Evolutionary conservation across 2,113 vertebrate species (phyloP), one percentile per base, ranked within the genome.

Genomic region (Oxyruncus cristatus): DNA sequence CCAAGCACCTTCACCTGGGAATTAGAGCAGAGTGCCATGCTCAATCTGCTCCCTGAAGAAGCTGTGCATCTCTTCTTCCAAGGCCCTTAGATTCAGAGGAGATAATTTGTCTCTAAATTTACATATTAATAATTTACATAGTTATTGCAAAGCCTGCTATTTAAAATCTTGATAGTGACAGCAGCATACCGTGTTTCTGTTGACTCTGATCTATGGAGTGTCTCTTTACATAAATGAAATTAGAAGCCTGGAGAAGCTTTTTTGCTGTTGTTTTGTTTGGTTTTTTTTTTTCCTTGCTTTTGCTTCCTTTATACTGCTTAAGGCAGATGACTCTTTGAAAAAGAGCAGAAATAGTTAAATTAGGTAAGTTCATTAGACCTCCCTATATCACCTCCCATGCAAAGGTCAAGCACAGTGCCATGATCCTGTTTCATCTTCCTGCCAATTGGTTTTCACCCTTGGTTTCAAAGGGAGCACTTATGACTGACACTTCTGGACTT

Each of bases 391-490:
- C 79, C 88, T 76, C n/a, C 92, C 44, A 88, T 86, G 88, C 95
- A 97, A 91, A 92, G 97, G 97, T 98, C 97, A 97, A 92, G 93
- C 95, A 68, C 93, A 42, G 82, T 97, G 97, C 96, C 97, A 52
- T 65, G 81, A 88, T 96, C 95, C 65, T 91, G 49, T 95, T 98
- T 97, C 93, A 97, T 98, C 97, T 98, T 97, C 96, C 96, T 98
- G 97, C 98, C 98, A 98, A 80, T 84, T 95, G 93, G 96, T 94
- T 70, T 97, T 97, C 92, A 97, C 95, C 94, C 93, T 66, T 0
- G 37, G 92, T 97, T 98, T 98, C 97, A 97, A 94, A 97, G 97
- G 95, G 94, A 98, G 94, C 96, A 96, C 86, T 94, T 97, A 78
- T 92, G 92, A 96, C 75, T 97, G 97, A 98, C 95, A 93, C 95